Conservation (phyloP, 1,140 invertebrate genomes). For the Neotoxoptera formosana region DNA sequence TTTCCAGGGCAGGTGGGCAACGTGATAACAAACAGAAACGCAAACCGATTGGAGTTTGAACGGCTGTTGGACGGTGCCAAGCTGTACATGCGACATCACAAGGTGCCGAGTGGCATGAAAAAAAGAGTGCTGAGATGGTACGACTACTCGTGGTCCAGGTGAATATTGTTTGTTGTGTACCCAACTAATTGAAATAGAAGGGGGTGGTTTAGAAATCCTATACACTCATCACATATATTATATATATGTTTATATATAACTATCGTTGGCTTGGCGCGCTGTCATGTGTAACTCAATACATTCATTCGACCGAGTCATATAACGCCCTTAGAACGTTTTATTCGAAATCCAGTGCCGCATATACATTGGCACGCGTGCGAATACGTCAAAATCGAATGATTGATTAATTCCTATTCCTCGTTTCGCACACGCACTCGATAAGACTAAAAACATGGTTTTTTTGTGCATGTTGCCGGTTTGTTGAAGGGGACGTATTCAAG, state of each 20-base stretch:
- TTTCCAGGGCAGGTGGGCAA: slow-evolving; percentile 90
- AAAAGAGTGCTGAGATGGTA: slow-evolving; percentile 93
- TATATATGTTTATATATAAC: not conserved
- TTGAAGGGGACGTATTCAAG: slow-evolving; percentile 88
- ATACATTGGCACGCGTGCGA: not conserved
- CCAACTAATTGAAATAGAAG: slow-evolving; percentile 42
- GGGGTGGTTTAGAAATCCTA: slow-evolving; percentile 8
- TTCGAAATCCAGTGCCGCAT: not conserved
- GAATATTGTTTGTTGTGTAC: slow-evolving; percentile 58
- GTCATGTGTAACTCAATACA: slow-evolving; percentile 46
- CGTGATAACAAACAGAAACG: slow-evolving; percentile 96
- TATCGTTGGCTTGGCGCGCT: not conserved
- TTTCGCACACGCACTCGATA: not conserved
- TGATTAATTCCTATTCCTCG: slow-evolving; percentile 24
- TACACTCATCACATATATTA: not conserved
- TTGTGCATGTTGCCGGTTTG: slow-evolving; percentile 55
- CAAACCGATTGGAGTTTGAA: slow-evolving; percentile 95
- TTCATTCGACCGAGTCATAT: not conserved
- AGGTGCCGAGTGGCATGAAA: slow-evolving; percentile 95
- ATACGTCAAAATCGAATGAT: slow-evolving; percentile 29
- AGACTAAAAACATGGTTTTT: slow-evolving; percentile 1
- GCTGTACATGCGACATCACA: slow-evolving; percentile 96
- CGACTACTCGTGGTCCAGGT: slow-evolving; percentile 95
- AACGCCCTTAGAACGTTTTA: not conserved
- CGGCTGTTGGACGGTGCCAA: slow-evolving; percentile 93